Evolutionary conservation across 2,797 vertebrate genomes (phyloP), one percentile per base, ranked within the genome.

Genomic region (Enteromius unitaeniatus): DNA sequence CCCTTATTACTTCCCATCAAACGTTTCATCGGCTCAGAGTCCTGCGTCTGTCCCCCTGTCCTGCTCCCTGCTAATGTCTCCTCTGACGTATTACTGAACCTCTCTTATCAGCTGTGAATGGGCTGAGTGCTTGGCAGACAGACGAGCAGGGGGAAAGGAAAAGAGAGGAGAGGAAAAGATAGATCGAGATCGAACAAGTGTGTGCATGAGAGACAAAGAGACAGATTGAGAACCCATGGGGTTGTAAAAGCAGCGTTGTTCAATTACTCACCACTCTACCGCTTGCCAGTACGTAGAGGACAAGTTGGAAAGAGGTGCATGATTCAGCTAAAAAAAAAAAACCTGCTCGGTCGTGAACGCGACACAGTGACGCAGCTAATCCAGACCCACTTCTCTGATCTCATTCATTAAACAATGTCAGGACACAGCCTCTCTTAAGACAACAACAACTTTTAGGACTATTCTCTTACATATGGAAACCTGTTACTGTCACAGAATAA

Each of bases 111-210:
- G 74, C 84, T 69, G 45, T 82, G 72, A 87, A 81, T 40, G 74
- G 28, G 42, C 47, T 6, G 64, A 64, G 67, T 74, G 55, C 80
- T 17, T 77, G 79, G 84, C 79, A 85, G 84, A 85, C 21, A 10
- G 85, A 86, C 78, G 7, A 45, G 74, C 62, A 55, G 45, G 85
- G 83, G 86, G 40, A 15, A 47, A 78, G 31, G 60, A 58, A 64
- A 72, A 83, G 64, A 83, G 60, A 88, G 42, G 67, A 68, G 77
- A 84, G 49, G 65, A 34, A 77, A 84, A 77, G 85, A 55, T 83
- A 87, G 85, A 89, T 72, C 81, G 83, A 92, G 89, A 47, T 6
- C 45, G 55, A 65, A 76, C 69, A 83, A 15, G 23, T 68, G 81
- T 69, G 85, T 45, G 82, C 58, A 1, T 26, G 40, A 81, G 49